These are phyloP conservation scores for Tokudaia tokunoshimensis DNA, from an alignment of 2,797 vertebrate species.

Conservation along the genomic window DNA sequence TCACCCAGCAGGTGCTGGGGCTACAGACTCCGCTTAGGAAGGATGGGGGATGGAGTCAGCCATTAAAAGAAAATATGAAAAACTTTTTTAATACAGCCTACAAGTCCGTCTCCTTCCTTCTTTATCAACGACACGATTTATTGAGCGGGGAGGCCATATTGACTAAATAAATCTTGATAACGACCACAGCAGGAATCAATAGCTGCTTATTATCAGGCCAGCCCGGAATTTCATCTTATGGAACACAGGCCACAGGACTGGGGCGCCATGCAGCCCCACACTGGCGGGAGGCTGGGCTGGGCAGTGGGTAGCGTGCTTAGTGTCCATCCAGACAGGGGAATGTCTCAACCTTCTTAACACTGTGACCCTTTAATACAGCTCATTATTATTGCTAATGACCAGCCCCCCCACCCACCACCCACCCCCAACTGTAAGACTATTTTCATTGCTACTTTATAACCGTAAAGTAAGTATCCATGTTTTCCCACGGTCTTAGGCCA, in stretches of 20 bases:
- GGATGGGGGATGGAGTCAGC: neutral
- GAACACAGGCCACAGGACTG: constrained; percentile 82
- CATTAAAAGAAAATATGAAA: constrained; percentile 77
- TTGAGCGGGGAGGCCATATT: constrained; percentile 88
- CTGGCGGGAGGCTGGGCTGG: constrained; percentile 54
- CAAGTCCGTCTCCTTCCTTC: constrained; percentile 88
- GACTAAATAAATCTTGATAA: constrained; percentile 92
- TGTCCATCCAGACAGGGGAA: constrained; percentile 14
- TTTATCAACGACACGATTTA: constrained; percentile 90
- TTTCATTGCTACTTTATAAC: too few species aligned
- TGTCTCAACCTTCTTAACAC: neutral
- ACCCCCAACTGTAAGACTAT: neutral
- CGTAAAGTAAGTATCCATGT: neutral
- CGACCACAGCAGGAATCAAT: constrained; percentile 89
- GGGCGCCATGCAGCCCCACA: constrained; percentile 67
- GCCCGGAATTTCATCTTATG: constrained; percentile 87
- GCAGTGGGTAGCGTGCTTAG: neutral
- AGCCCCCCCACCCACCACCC: too few species aligned
- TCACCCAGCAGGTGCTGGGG: neutral
- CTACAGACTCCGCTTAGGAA: neutral
- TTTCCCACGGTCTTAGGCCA: neutral
- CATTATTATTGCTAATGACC: too few species aligned
- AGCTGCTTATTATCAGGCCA: constrained; percentile 89
- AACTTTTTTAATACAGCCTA: constrained; percentile 89
- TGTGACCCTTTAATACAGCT: neutral